phyloP scores from a whole-genome alignment of 2,113 vertebrate genomes.

The Colaptes auratus region DNA sequence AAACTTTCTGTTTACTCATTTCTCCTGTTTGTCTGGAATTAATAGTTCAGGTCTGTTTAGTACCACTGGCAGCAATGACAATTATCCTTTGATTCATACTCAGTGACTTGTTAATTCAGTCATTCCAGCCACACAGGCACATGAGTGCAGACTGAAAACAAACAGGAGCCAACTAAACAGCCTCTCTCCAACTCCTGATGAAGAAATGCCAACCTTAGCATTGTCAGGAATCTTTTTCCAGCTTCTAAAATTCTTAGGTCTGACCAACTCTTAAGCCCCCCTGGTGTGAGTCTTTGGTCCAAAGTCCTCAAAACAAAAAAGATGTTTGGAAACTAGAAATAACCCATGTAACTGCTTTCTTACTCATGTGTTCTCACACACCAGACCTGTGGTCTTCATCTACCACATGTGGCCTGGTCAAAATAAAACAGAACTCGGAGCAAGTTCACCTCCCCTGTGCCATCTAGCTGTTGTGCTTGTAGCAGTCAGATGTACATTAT shows the following conservation, averaged over 20 bases:
- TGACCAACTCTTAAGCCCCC: neutral
- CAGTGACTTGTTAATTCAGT: conserved; percentile 32
- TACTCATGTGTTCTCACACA: neutral
- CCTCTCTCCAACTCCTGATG: neutral
- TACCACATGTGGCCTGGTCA: neutral
- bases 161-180: conserved; percentile 31
- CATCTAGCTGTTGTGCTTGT: neutral
- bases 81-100: conserved; percentile 48
- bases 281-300: neutral
- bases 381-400: neutral
- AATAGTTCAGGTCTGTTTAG: conserved; percentile 53
- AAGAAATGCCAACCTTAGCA: neutral
- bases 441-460: neutral
- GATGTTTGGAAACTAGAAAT: neutral
- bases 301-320: neutral
- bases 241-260: neutral
- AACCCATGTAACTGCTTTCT: fast-evolving
- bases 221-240: neutral
- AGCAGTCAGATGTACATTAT: neutral
- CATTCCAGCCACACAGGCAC: conserved; percentile 11
- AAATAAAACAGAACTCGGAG: neutral
- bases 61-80: conserved; percentile 42
- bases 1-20: conserved; percentile 63
- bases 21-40: conserved; percentile 56
- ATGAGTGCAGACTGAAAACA: conserved; percentile 34